These are phyloP conservation scores for Lonchura striata DNA, from an alignment of 2,113 vertebrate species.

Conservation along the genomic window DNA sequence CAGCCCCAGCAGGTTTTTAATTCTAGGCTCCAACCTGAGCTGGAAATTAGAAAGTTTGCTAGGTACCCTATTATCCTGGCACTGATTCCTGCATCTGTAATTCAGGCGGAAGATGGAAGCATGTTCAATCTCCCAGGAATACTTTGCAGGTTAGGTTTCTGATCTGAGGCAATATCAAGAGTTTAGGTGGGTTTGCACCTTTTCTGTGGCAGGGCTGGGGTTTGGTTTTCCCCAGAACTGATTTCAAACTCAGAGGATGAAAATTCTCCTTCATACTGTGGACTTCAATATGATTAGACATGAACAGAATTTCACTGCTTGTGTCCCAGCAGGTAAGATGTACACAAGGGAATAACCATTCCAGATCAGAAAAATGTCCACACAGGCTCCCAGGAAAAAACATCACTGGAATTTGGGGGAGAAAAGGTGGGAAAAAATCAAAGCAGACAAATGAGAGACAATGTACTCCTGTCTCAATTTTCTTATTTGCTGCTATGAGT, in stretches of 20 bases:
- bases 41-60: neutral
- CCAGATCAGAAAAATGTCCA: neutral
- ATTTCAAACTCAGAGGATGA: neutral
- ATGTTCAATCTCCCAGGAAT: neutral
- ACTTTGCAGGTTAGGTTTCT: neutral
- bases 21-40: neutral
- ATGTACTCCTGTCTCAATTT: neutral
- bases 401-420: rapidly evolving
- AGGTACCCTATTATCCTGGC: neutral
- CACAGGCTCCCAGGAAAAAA: neutral
- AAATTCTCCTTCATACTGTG: neutral
- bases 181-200: neutral
- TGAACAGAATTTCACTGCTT: neutral
- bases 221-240: neutral
- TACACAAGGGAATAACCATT: neutral
- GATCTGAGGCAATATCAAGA: neutral
- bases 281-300: neutral
- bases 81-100: neutral
- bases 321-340: neutral
- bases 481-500: neutral
- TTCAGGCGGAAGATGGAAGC: neutral
- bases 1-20: neutral
- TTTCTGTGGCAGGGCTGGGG: neutral
- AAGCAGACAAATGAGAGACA: neutral
- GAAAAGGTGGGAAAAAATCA: neutral